These are phyloP conservation scores for Homarus americanus DNA, from an alignment of 1,140 invertebrate genomes.

Conservation along the genomic window DNA sequence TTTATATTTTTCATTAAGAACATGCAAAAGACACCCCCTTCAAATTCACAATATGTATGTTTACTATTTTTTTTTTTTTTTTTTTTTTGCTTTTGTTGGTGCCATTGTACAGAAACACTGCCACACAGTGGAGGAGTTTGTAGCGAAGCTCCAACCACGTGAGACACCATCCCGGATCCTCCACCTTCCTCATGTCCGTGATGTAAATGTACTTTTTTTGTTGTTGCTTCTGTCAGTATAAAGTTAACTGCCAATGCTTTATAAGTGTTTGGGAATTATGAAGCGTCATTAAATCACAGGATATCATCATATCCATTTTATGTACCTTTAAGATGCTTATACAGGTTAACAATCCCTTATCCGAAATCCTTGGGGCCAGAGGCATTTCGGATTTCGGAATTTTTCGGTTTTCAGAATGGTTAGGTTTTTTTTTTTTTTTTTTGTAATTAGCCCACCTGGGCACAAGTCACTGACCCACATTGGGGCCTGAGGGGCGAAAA, in stretches of 20 bases:
- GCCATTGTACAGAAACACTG: constrained; percentile 29
- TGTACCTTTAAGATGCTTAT: too few species aligned
- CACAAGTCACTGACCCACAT: too few species aligned
- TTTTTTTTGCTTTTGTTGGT: neutral
- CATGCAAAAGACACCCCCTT: neutral
- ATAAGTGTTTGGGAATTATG: neutral
- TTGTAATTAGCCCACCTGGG: too few species aligned
- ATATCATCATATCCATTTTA: too few species aligned
- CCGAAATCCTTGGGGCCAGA: too few species aligned
- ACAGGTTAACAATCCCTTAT: too few species aligned
- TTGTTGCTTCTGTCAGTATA: neutral
- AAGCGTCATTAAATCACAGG: too few species aligned
- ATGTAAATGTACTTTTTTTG: neutral
- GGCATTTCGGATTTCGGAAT: too few species aligned
- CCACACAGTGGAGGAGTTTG: constrained; percentile 38
- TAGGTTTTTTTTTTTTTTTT: too few species aligned
- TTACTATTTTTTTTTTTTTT: neutral
- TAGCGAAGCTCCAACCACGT: neutral
- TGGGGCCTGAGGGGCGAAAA: too few species aligned
- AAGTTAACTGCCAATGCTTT: neutral
- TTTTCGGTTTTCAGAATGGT: too few species aligned
- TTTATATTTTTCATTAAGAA: neutral
- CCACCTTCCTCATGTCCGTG: constrained; percentile 2
- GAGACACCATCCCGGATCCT: constrained; percentile 5
- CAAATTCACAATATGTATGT: neutral